Evolutionary conservation across 2,888 invertebrate species (phyloP), one percentile per base, ranked within the genome.

Genomic region (Calameuta filiformis): DNA sequence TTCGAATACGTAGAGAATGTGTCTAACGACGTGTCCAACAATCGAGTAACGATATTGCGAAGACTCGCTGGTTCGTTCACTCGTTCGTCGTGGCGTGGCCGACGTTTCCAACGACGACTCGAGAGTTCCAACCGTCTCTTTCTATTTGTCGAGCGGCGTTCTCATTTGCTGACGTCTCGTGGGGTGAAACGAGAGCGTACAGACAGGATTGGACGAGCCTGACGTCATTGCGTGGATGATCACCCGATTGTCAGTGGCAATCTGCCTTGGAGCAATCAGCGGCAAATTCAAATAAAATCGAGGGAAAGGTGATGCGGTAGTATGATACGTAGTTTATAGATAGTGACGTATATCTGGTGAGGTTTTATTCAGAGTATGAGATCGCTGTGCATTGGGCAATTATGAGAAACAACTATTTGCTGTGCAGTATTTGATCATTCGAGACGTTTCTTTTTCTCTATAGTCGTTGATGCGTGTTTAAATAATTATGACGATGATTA

Each of bases 261-360:
- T 81, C 81, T 81, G 86, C 85, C 56, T 82, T 81, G 83, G 83
- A 82, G 82, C 85, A 87, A 87, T 87, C 86, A 87, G 88, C 87
- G 88, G 87, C 86, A 88, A 88, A 88, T 88, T 88, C 86, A 87
- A 88, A 87, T 83, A 83, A 74, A 35, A 74, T 74, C n/a, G 74
- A 71, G 71, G 71, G 15, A 71, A 71, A 71, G 34, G 71, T 31
- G 71, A 34, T 35, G 34, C 30, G 71, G 4, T 35, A 11, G 71
- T 30, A 34, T 11, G 71, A 71, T 71, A 31, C 33, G 71, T 31
- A 56, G 23, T 23, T 56, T 56, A 23, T 56, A 56, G 56, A 23
- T 56, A 56, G 23, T 56, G 56, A 56, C 56, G 56, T 23, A 56
- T 23, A 23, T 56, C 56, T 56, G 56, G 56, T 9, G 56, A 23